phyloP scores from a whole-genome alignment of 2,797 vertebrate genomes.

The Notamacropus eugenii region DNA sequence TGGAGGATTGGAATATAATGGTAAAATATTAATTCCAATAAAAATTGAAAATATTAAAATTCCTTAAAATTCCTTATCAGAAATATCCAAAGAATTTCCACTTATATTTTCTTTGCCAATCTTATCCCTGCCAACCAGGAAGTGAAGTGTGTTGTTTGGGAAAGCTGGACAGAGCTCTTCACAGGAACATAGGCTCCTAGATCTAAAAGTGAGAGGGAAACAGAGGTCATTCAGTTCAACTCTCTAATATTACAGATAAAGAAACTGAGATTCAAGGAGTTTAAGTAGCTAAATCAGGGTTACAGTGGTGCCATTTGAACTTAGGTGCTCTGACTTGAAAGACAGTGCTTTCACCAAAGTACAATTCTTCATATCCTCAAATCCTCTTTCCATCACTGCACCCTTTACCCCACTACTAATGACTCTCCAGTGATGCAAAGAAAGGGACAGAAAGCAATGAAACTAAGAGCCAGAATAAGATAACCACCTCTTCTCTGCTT shows the following conservation, averaged over 20 bases:
- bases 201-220: not conserved
- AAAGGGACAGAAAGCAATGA: not conserved
- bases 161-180: not conserved
- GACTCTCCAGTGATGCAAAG: not conserved
- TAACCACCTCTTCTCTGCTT: not conserved
- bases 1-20: not conserved
- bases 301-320: not conserved
- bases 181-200: not conserved
- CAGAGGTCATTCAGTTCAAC: not conserved
- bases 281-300: not conserved
- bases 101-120: not conserved
- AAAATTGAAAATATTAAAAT: not conserved
- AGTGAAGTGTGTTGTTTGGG: not conserved
- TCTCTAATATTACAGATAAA: not conserved
- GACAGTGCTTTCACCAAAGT: not conserved
- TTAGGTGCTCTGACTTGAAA: not conserved
- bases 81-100: not conserved
- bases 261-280: not conserved
- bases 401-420: not conserved
- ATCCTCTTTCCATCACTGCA: not conserved
- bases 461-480: not conserved
- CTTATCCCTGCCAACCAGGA: not conserved
- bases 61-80: not conserved
- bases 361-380: not conserved
- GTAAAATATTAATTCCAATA: not conserved